These are phyloP conservation scores for Rhimphoctona megacephalus DNA, from an alignment of 2,888 invertebrate species.

Conservation along the genomic window DNA sequence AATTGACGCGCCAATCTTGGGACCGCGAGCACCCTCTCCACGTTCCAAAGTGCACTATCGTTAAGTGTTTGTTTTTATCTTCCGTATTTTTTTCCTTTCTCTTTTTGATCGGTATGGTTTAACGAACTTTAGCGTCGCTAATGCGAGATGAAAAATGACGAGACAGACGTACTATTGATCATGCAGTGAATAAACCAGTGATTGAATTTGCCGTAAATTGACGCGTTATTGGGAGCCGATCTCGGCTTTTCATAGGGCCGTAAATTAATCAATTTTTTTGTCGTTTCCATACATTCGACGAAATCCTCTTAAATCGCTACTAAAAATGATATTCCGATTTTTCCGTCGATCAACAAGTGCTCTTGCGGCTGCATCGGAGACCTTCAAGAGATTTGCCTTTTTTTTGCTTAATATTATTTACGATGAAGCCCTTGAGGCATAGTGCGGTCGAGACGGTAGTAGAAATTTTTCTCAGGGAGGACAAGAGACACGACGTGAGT, in stretches of 20 bases:
- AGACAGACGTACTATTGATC: not conserved
- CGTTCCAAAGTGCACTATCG: conserved; percentile 13
- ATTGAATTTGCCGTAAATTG: conserved; percentile 27
- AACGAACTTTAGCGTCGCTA: not conserved
- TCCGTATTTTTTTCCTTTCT: not conserved
- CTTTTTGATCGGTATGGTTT: not conserved
- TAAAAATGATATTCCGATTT: conserved; percentile 1
- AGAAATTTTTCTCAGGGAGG: conserved; percentile 23
- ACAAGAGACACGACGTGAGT: conserved; percentile 28
- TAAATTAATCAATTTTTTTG: not conserved
- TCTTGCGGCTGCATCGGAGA: not conserved
- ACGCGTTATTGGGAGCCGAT: conserved; percentile 3
- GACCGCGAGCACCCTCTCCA: not conserved
- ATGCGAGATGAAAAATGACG: conserved; percentile 11
- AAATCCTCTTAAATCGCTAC: not conserved
- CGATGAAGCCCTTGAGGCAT: conserved; percentile 36
- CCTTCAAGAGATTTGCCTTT: conserved; percentile 13
- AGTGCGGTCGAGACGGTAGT: conserved; percentile 29
- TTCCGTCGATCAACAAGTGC: not conserved
- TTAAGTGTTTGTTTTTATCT: conserved; percentile 26
- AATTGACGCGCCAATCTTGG: conserved; percentile 45
- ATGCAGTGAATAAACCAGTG: not conserved
- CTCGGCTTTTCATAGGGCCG: not conserved
- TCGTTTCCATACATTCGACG: not conserved
- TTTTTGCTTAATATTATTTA: conserved; percentile 8